Evolutionary conservation across 2,113 vertebrate species (phyloP).

Genomic region (Ceuthmochares aereus): DNA sequence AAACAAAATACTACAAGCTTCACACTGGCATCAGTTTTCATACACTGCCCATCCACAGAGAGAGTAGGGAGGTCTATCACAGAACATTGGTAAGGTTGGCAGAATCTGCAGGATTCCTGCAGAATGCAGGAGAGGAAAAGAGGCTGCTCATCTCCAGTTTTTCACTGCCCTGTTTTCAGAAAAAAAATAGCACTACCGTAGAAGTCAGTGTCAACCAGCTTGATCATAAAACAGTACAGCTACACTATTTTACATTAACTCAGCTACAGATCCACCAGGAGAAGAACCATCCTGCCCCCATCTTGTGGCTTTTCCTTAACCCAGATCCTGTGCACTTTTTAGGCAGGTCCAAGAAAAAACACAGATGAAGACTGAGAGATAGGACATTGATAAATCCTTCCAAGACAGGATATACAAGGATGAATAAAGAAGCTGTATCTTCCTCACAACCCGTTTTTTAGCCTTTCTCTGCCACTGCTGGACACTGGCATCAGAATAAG

Average conservation of each 20-base stretch:
- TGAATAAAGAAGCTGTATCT: not conserved
- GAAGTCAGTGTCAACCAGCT: not conserved
- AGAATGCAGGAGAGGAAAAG: not conserved
- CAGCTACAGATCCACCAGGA: not conserved
- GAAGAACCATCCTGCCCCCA: not conserved
- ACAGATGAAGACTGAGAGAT: not conserved
- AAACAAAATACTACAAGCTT: not conserved
- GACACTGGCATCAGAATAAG: not conserved
- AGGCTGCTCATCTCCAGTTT: not conserved
- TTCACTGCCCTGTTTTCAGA: not conserved
- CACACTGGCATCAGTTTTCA: not conserved
- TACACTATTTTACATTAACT: not conserved
- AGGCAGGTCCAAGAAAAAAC: not conserved
- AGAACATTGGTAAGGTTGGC: not conserved
- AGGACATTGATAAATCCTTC: not conserved
- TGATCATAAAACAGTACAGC: not conserved
- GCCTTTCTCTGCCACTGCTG: not conserved
- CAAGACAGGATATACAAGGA: not conserved
- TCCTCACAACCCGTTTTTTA: not conserved
- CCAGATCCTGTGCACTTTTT: not conserved
- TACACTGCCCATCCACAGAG: not conserved
- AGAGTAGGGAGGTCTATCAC: not conserved
- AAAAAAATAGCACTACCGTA: not conserved
- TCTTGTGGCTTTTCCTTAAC: not conserved
- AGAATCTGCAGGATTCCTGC: not conserved